Evolutionary conservation across 2,888 invertebrate genomes (phyloP), one percentile per base, ranked within the genome.

Genomic region (Tetheella fluctuosa): DNA sequence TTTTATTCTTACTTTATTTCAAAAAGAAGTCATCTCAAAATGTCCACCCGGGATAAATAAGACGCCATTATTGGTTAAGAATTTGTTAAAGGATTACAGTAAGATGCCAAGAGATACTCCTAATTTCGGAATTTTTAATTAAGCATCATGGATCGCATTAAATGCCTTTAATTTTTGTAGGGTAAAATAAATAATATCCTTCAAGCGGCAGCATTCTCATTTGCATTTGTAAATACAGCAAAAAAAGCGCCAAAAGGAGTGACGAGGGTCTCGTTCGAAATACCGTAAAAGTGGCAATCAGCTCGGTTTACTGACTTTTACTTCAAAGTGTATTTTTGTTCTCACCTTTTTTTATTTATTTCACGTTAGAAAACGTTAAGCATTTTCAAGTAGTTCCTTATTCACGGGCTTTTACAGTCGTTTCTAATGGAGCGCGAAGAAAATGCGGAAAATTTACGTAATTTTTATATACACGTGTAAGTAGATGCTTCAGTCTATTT

Each of bases 251-350:
- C 79, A 79, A 83, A 86, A 84, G 79, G 79, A 84, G 84, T 86
- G 88, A 87, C 85, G 85, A 86, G 87, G 86, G 85, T 86, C 75
- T 80, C 78, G 82, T 84, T 86, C 79, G 80, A 77, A 86, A 89
- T 78, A 76, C 85, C 84, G 87, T 87, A 81, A 87, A 88, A 88
- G 86, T 85, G 81, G 85, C 86, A 89, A 89, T 88, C 88, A 86
- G 83, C 83, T 81, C 80, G 80, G 81, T 81, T 84, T 84, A 81
- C 81, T 80, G 85, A 83, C 83, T 86, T 82, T 84, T 76, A 81
- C 84, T 84, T 85, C 82, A 86, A 86, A 88, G 82, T 80, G 79
- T 76, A 70, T 84, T 85, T 84, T 85, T 79, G 74, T 77, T 79
- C 71, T 70, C 74, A 75, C 77, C 75, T 80, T 83, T 86, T 84